Conservation (phyloP, 2,888 invertebrate genomes). For the Phania funesta region DNA sequence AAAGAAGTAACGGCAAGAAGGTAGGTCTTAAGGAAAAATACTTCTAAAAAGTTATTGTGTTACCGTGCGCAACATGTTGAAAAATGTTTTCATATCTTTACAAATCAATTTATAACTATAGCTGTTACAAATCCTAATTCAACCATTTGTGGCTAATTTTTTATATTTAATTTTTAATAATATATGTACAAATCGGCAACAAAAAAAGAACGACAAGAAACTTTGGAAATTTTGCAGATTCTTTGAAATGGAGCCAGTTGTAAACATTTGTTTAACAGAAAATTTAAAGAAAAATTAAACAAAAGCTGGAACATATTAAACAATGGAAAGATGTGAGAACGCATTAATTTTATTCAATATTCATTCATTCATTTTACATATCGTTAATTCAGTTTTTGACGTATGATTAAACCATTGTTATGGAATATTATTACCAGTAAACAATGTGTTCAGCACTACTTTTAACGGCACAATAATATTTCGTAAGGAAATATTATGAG, state of each 20-base stretch:
- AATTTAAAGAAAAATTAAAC: not conserved
- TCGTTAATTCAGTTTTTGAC: slow-evolving; percentile 3
- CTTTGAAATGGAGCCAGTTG: slow-evolving; percentile 5
- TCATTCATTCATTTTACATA: not conserved
- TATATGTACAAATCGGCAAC: no score
- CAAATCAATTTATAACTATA: no score
- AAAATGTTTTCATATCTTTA: no score
- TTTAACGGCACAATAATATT: not conserved
- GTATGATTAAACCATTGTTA: not conserved
- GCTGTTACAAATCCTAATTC: no score
- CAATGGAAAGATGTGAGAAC: slow-evolving; percentile 52
- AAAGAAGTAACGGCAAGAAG: no score
- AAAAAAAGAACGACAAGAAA: slow-evolving; percentile 60
- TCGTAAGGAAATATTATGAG: not conserved
- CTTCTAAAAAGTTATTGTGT: no score
- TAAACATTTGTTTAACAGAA: slow-evolving; percentile 28
- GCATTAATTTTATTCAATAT: not conserved
- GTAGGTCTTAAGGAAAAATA: no score
- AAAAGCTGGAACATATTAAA: slow-evolving; percentile 5
- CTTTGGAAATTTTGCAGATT: slow-evolving; percentile 50
- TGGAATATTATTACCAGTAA: not conserved
- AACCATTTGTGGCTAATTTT: not conserved
- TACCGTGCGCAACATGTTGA: no score
- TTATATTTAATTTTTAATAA: slow-evolving; percentile 10
- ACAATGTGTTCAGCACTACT: slow-evolving; percentile 32